phyloP scores from a whole-genome alignment of 2,888 invertebrate genomes.

The Archips xylosteana region DNA sequence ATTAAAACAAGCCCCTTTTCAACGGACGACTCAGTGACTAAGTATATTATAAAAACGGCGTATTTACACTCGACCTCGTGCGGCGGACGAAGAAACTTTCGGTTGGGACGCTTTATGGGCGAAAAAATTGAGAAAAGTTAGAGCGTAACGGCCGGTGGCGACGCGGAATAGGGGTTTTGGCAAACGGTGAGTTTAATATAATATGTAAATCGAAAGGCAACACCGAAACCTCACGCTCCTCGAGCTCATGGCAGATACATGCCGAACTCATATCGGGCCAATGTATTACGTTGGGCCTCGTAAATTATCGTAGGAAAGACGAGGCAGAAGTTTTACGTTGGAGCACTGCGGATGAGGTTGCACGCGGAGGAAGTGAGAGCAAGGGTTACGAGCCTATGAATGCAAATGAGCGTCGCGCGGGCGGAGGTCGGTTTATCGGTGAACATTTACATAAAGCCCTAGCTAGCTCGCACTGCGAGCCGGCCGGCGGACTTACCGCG shows the following conservation, averaged over 20 bases:
- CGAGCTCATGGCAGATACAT: slow-evolving; percentile 49
- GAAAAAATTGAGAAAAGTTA: slow-evolving; percentile 85
- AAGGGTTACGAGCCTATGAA: slow-evolving; percentile 85
- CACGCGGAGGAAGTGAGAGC: slow-evolving; percentile 72
- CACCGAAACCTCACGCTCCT: slow-evolving; percentile 75
- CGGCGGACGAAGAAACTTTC: slow-evolving; percentile 78
- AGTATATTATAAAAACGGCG: slow-evolving; percentile 82
- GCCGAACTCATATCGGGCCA: slow-evolving; percentile 78
- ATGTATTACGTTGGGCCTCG: slow-evolving; percentile 81
- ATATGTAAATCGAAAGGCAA: slow-evolving; percentile 84
- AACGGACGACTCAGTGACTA: slow-evolving; percentile 75
- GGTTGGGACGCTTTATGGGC: slow-evolving; percentile 82
- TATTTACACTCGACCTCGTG: slow-evolving; percentile 84
- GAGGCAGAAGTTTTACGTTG: slow-evolving; percentile 77
- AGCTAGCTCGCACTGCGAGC: slow-evolving; percentile 52
- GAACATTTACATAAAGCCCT: slow-evolving; percentile 81
- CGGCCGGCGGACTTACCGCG: slow-evolving; percentile 68
- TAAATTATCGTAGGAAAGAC: slow-evolving; percentile 83
- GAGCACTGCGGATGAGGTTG: slow-evolving; percentile 67
- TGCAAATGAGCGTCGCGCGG: slow-evolving; percentile 82
- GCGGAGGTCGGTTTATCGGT: slow-evolving; percentile 78
- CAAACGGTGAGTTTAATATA: slow-evolving; percentile 81
- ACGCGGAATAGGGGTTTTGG: slow-evolving; percentile 68
- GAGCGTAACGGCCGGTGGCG: slow-evolving; percentile 83
- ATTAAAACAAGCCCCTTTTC: slow-evolving; percentile 71